Evolutionary conservation across 2,888 invertebrate species (phyloP).

Genomic region (Trachelus stipa): DNA sequence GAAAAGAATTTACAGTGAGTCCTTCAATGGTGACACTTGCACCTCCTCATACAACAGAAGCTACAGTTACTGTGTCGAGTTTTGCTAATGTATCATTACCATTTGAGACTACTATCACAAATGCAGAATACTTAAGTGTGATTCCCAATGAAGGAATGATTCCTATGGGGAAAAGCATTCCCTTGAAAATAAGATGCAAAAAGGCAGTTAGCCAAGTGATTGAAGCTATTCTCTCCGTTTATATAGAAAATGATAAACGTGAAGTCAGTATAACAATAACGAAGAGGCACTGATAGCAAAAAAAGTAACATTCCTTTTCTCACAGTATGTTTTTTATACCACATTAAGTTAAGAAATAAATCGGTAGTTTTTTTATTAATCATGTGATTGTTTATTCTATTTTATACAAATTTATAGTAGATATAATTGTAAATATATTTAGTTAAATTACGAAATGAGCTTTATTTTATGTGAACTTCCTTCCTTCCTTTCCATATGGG

Average conservation of each 20-base stretch:
- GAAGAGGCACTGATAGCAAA: background rate
- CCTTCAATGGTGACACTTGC: constrained; percentile 39
- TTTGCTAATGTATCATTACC: constrained; percentile 45
- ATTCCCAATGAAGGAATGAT: constrained; percentile 53
- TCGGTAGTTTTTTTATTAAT: constrained; percentile 23
- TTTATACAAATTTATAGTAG: constrained; percentile 27
- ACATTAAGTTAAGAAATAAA: constrained; percentile 18
- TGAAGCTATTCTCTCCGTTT: constrained; percentile 45
- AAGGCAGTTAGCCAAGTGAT: constrained; percentile 39
- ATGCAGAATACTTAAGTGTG: constrained; percentile 42
- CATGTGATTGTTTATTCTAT: constrained; percentile 22
- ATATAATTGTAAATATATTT: constrained; percentile 21
- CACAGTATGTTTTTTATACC: constrained; percentile 11
- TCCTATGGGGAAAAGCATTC: constrained; percentile 45
- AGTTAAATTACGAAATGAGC: too few species aligned
- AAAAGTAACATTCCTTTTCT: constrained; percentile 6
- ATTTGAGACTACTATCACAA: constrained; percentile 47
- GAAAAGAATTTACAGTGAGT: constrained; percentile 40
- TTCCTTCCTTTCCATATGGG: constrained; percentile 52
- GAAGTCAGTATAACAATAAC: constrained; percentile 36
- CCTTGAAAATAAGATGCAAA: constrained; percentile 48
- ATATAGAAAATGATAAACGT: constrained; percentile 48
- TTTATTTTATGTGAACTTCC: too few species aligned
- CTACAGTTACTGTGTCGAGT: constrained; percentile 43
- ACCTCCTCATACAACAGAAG: constrained; percentile 44